phyloP scores from a whole-genome alignment of 1,140 invertebrate species.

The Magallana angulata region DNA sequence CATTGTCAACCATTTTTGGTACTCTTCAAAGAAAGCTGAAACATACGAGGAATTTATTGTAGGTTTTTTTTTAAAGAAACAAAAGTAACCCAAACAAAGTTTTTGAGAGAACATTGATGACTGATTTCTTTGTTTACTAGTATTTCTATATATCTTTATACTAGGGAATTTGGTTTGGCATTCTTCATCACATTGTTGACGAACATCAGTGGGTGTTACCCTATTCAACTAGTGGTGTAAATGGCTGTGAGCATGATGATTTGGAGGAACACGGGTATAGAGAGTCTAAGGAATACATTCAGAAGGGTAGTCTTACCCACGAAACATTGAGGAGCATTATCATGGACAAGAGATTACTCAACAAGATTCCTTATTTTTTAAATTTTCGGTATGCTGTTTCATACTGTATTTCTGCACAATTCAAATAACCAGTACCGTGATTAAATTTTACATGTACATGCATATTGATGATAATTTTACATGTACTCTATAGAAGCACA shows the following conservation, averaged over 20 bases:
- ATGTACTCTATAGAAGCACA: background rate
- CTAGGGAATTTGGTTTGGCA: slow-evolving; percentile 34
- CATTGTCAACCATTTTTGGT: slow-evolving; percentile 51
- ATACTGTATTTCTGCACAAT: background rate
- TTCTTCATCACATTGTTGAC: slow-evolving; percentile 48
- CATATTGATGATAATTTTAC: background rate
- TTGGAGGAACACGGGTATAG: background rate
- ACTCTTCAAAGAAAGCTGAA: slow-evolving; percentile 12
- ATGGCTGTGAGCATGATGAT: slow-evolving; percentile 19
- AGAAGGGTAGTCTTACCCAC: slow-evolving; percentile 38
- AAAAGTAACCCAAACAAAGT: background rate
- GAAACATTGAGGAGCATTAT: slow-evolving; percentile 15
- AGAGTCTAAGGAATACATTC: background rate
- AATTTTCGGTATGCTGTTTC: slow-evolving; percentile 40
- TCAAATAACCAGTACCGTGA: no score
- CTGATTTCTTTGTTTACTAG: background rate
- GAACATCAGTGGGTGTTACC: slow-evolving; percentile 44
- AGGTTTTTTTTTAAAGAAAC: background rate
- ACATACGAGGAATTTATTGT: slow-evolving; percentile 1
- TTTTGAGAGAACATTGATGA: background rate
- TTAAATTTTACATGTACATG: no score
- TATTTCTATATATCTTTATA: background rate
- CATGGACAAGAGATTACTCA: slow-evolving; percentile 43
- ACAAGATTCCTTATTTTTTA: slow-evolving; percentile 42
- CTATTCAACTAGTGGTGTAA: background rate